phyloP scores from a whole-genome alignment of 2,113 vertebrate species.

The Gulo gulo region DNA sequence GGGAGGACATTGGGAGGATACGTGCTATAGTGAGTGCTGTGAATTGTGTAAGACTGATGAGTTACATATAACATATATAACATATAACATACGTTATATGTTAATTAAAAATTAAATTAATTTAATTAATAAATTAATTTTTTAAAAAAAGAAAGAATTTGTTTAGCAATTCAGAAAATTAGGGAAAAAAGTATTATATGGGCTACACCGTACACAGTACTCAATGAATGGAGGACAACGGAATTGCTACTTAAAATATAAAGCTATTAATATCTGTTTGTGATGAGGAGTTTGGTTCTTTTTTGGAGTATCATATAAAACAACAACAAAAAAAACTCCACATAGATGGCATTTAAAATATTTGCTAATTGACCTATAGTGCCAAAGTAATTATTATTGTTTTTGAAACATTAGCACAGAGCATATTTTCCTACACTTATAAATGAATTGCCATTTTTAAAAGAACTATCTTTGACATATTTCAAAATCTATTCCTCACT shows the following conservation, averaged over 20 bases:
- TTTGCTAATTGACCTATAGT: neutral
- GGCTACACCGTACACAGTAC: neutral
- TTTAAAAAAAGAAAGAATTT: too few relatives aligned
- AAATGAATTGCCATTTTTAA: neutral
- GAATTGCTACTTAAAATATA: neutral
- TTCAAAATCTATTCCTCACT: neutral
- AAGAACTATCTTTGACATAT: neutral
- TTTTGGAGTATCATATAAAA: neutral
- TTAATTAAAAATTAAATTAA: too few relatives aligned
- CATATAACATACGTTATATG: too few relatives aligned
- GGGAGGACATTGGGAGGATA: too few relatives aligned
- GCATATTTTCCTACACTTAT: neutral
- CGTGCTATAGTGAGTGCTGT: too few relatives aligned
- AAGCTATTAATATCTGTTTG: fast-evolving
- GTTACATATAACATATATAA: too few relatives aligned
- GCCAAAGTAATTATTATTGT: neutral
- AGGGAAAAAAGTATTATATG: neutral
- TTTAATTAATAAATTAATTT: too few relatives aligned
- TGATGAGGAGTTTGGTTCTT: neutral
- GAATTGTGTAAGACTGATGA: too few relatives aligned
- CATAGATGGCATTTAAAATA: neutral
- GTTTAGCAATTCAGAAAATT: neutral
- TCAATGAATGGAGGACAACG: neutral
- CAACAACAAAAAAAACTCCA: neutral
- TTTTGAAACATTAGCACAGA: neutral